Base-by-base conservation (phyloP, 2,797 vertebrate species). In the Pyrocephalus nanus region DNA sequence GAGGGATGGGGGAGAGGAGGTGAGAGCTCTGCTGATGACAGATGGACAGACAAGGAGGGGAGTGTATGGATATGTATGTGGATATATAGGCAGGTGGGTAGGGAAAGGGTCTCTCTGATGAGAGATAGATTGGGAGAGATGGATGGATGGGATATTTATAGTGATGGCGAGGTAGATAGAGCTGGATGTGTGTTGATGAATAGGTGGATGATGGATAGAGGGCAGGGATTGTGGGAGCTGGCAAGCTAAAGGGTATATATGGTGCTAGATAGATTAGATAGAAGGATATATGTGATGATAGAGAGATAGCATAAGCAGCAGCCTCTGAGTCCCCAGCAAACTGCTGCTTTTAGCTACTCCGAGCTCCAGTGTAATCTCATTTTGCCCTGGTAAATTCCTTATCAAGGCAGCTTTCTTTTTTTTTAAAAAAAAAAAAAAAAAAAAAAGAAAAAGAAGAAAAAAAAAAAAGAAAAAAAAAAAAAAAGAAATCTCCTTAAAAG, bases 141-240 rank as follows among this genome's bases (percentile, higher is more conserved):
- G 95, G 94, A 96, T 97, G 88, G 95, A 95, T 95, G 95, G 90
- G 96, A 96, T 96, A 96, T 96, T 96, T 96, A 96, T 96, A 95
- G 95, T 96, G 93, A 96, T 95, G 92, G 95, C 87, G 77, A 19
- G 95, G 90, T 93, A 91, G 96, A 96, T 94, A 93, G 94, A 89
- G 81, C 93, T 88, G 91, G 95, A 96, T 92, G 89, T 74, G 92
- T 80, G 89, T 90, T 96, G 95, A 97, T 96, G 95, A 96, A 92
- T 96, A 96, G 95, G 92, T 51, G 91, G 95, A 96, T 96, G 96
- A 96, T 96, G 96, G 95, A 96, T 96, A 90, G 95, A 96, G 96
- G 96, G 96, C 94, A 94, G 36, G 79, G 90, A 91, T 34, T 87
- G 94, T 54, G 94, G 88, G 91, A 95, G 90, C 92, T 70, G 88